Percentiles rank a stretch among this genome's conserved stretches.
Conservation (phyloP, 2,113 vertebrate genomes). For the Cheilinus undulatus region DNA sequence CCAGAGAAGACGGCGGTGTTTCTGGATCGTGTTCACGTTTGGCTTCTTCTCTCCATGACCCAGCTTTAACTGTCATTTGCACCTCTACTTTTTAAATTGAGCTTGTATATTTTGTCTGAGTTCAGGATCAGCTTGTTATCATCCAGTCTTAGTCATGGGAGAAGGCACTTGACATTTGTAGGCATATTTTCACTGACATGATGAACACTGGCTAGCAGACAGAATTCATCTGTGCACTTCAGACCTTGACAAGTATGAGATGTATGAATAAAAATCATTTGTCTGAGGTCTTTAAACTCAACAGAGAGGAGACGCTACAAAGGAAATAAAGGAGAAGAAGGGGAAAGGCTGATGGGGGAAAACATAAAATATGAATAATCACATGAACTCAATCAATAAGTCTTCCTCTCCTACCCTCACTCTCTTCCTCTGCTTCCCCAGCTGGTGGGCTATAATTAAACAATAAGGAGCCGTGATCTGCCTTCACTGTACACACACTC, state of each 20-base stretch:
- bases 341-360: conserved; percentile 21
- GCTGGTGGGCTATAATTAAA: conserved; percentile 75
- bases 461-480: conserved; percentile 30
- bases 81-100: too few relatives aligned
- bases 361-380: conserved; percentile 70
- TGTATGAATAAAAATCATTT: conserved; percentile 29
- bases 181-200: background rate
- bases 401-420: conserved; percentile 46
- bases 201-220: conserved; percentile 2
- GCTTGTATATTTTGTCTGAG: too few relatives aligned
- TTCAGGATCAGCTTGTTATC: too few relatives aligned
- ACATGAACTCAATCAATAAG: conserved; percentile 67
- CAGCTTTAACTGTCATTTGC: too few relatives aligned
- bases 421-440: conserved; percentile 58
- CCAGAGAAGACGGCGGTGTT: too few relatives aligned
- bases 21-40: too few relatives aligned
- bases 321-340: background rate
- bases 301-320: background rate
- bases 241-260: conserved; percentile 11
- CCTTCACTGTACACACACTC: background rate
- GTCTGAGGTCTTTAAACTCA: background rate
- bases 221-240: conserved; percentile 13
- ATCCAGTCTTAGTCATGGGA: too few relatives aligned
- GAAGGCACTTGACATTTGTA: too few relatives aligned
- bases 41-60: too few relatives aligned